phyloP scores from a whole-genome alignment of 2,888 invertebrate species.

The Troilus luridus region DNA sequence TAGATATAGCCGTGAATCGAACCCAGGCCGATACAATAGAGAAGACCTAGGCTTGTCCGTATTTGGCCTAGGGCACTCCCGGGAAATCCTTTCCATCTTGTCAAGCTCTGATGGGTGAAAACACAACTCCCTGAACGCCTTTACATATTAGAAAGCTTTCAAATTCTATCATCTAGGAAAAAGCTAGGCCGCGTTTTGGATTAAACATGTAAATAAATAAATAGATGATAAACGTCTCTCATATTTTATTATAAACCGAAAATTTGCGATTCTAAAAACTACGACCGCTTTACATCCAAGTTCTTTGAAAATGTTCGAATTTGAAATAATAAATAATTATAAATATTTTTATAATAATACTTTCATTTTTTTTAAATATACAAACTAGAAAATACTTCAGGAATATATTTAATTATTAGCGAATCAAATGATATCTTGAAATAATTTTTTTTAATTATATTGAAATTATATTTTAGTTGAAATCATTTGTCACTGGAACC shows the following conservation, averaged over 20 bases:
- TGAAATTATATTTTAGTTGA: no score
- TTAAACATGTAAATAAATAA: neutral
- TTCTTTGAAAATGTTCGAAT: neutral
- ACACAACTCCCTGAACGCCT: neutral
- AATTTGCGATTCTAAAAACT: neutral
- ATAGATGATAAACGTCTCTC: neutral
- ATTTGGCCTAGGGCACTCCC: conserved; percentile 11
- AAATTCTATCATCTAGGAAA: neutral
- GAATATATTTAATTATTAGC: neutral
- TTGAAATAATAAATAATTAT: neutral
- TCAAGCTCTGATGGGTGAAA: conserved; percentile 22
- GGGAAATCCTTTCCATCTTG: conserved; percentile 34
- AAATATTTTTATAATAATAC: neutral
- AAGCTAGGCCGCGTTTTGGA: neutral
- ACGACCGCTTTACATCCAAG: neutral
- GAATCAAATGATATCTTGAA: no score
- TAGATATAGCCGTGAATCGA: conserved; percentile 25
- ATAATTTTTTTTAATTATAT: no score
- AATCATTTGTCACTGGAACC: no score
- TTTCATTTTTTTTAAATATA: neutral
- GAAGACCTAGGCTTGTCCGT: neutral
- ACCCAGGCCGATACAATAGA: conserved; percentile 28
- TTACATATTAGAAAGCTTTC: conserved; percentile 10
- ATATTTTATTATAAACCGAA: no score
- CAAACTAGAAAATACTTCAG: neutral